phyloP scores from a whole-genome alignment of 2,888 invertebrate genomes.

The Amphipyra berbera region DNA sequence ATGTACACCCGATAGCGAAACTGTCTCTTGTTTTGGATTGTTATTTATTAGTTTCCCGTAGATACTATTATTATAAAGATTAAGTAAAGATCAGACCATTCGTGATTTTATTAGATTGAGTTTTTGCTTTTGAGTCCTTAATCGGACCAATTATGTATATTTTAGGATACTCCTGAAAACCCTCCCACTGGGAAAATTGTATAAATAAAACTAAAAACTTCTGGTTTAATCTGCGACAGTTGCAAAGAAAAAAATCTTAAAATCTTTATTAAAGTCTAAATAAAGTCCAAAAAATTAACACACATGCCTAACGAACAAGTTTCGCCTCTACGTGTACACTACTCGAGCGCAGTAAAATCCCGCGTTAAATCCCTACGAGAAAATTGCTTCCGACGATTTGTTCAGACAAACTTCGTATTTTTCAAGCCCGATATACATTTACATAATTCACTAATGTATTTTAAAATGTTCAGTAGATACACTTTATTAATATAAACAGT shows the following conservation, averaged over 20 bases:
- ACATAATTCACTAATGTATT: conserved; percentile 55
- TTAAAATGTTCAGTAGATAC: conserved; percentile 25
- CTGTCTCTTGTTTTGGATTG: conserved; percentile 13
- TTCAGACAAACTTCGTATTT: conserved; percentile 68
- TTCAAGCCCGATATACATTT: conserved; percentile 41
- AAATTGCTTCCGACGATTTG: conserved; percentile 84
- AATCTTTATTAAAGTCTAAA: too few species aligned
- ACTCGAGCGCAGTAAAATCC: conserved; percentile 74
- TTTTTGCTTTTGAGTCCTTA: too few species aligned
- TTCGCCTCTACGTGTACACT: conserved; percentile 47
- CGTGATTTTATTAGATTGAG: too few species aligned
- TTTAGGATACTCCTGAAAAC: too few species aligned
- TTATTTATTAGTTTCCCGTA: neutral
- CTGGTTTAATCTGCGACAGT: too few species aligned
- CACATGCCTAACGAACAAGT: conserved; percentile 6
- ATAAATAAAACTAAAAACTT: too few species aligned
- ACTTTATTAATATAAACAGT: conserved; percentile 28
- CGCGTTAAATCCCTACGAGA: conserved; percentile 79
- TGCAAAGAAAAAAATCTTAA: too few species aligned
- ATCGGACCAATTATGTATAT: too few species aligned
- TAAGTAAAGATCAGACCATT: too few species aligned
- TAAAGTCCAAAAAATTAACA: neutral
- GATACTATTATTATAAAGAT: neutral
- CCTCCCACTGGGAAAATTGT: too few species aligned
- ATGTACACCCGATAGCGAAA: conserved; percentile 62